Evolutionary conservation across 1,140 invertebrate species (phyloP).

Genomic region (Mizuhopecten yessoensis): DNA sequence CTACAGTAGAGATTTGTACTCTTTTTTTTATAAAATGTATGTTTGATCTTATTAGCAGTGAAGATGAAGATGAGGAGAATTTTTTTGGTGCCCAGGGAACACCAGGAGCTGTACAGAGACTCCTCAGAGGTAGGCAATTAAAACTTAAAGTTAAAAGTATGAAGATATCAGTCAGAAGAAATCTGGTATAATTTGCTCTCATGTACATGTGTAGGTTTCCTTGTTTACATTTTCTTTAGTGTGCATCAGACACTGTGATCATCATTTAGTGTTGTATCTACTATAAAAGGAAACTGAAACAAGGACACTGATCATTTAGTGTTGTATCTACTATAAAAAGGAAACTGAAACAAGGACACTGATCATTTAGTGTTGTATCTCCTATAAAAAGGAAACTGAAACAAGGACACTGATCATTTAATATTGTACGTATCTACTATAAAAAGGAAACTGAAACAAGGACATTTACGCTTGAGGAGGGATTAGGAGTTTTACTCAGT

Average conservation of each 20-base stretch:
- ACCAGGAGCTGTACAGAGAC: constrained; percentile 61
- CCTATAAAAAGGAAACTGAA: neutral
- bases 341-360: too few species aligned
- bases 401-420: neutral
- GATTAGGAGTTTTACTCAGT: too few species aligned
- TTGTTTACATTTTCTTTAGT: neutral
- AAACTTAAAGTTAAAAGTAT: too few species aligned
- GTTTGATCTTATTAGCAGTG: constrained; percentile 42
- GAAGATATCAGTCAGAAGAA: too few species aligned
- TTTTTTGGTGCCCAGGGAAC: constrained; percentile 65
- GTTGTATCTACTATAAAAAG: neutral
- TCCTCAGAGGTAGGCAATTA: constrained; percentile 67
- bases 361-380: neutral
- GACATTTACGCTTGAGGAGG: too few species aligned
- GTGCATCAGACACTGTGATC: neutral
- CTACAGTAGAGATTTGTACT: too few species aligned
- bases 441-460: neutral
- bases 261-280: neutral
- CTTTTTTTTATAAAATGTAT: too few species aligned
- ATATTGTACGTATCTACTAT: neutral
- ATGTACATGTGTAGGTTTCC: too few species aligned
- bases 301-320: neutral
- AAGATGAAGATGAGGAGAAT: constrained; percentile 62
- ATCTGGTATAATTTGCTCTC: too few species aligned
- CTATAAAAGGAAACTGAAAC: neutral